phyloP scores from a whole-genome alignment of 2,113 vertebrate species.

The Orthochromis indermauri region DNA sequence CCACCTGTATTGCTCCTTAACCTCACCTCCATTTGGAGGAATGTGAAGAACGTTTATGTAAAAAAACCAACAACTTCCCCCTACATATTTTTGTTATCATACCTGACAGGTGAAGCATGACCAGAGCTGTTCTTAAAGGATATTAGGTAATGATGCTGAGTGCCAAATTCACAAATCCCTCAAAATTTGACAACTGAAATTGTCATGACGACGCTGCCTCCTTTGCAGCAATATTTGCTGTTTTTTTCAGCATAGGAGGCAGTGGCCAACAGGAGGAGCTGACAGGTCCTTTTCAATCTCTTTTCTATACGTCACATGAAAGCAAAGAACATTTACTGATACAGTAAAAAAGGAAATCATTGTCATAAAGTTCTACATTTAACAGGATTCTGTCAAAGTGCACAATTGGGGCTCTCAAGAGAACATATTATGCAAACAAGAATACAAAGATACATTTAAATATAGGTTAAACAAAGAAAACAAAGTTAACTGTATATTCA shows the following conservation, averaged over 20 bases:
- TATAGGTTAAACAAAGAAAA: conserved; percentile 40
- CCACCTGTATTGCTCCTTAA: neutral
- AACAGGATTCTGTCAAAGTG: conserved; percentile 64
- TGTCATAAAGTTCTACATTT: conserved; percentile 45
- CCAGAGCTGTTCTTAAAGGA: neutral
- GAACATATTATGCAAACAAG: conserved; percentile 13
- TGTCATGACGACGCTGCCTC: neutral
- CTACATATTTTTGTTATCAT: neutral
- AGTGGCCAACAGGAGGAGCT: conserved; percentile 23
- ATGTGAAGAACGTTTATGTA: neutral
- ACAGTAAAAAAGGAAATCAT: conserved; percentile 54
- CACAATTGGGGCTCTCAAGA: conserved; percentile 59
- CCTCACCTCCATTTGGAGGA: neutral
- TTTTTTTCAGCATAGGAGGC: neutral
- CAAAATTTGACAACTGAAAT: neutral
- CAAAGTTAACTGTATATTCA: conserved; percentile 51
- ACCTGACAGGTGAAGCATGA: neutral
- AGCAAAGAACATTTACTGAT: conserved; percentile 61
- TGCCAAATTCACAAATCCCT: neutral
- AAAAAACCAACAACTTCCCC: neutral
- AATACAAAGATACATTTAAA: conserved; percentile 45
- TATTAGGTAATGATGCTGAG: neutral
- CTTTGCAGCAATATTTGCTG: neutral
- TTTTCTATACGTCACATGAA: conserved; percentile 36
- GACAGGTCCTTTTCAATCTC: neutral